These are phyloP conservation scores for Urophycis tenuis DNA, from an alignment of 2,797 vertebrate species.

Conservation along the genomic window DNA sequence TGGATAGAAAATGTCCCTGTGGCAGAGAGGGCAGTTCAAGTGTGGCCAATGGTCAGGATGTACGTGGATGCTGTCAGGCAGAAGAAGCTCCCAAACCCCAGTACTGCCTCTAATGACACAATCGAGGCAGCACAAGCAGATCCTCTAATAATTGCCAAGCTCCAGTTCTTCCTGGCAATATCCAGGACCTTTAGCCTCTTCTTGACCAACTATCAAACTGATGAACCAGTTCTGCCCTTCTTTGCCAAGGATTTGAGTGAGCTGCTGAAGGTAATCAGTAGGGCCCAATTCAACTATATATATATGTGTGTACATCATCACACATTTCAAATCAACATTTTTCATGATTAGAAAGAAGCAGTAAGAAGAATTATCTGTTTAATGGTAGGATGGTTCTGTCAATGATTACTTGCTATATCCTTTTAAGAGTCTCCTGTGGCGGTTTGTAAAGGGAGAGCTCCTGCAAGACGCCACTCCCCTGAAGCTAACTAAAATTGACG, in stretches of 20 bases:
- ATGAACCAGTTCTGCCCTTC: conserved; percentile 20
- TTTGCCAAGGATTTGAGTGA: conserved; percentile 9
- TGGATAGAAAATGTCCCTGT: conserved; percentile 19
- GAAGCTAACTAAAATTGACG: conserved; percentile 13
- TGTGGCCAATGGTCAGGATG: conserved; percentile 1
- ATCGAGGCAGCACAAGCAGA: conserved; percentile 10
- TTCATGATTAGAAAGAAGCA: too few relatives aligned
- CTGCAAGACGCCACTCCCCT: conserved; percentile 5
- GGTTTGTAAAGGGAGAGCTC: conserved; percentile 15
- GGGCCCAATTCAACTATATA: too few relatives aligned
- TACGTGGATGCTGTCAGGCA: background rate
- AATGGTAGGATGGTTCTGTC: background rate
- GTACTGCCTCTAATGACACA: conserved; percentile 13
- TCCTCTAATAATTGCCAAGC: conserved; percentile 19
- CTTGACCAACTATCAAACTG: conserved; percentile 22
- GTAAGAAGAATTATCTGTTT: too few relatives aligned
- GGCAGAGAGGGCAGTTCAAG: conserved; percentile 17
- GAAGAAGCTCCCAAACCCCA: conserved; percentile 16
- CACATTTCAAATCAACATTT: too few relatives aligned
- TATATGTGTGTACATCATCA: too few relatives aligned
- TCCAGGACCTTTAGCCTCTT: conserved; percentile 9
- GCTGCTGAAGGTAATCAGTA: background rate
- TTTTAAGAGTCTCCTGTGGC: conserved; percentile 20
- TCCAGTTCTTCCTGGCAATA: conserved; percentile 22
- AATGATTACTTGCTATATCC: conserved; percentile 5